Conservation (phyloP, 2,888 invertebrate genomes). For the Lordiphosa andalusiaca region DNA sequence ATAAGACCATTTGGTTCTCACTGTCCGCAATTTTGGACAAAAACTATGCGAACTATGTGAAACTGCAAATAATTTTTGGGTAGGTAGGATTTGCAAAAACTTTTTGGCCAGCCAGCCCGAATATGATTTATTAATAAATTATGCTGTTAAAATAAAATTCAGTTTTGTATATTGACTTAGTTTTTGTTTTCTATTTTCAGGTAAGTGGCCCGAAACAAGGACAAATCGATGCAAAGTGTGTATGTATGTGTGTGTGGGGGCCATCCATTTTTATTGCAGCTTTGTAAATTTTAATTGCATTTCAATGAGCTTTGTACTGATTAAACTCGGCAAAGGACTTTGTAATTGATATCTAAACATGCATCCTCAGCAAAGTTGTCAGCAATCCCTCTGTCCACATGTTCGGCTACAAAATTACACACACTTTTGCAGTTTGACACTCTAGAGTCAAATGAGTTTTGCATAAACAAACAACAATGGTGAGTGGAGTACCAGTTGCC, state of each 20-base stretch:
- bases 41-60: conserved; percentile 53
- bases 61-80: conserved; percentile 47
- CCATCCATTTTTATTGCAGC: conserved; percentile 4
- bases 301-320: conserved; percentile 7
- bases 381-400: no score
- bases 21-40: conserved; percentile 29
- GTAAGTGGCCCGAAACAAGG: conserved; percentile 12
- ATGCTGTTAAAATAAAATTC: conserved; percentile 25
- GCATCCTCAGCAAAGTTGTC: no score
- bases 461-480: conserved; percentile 58
- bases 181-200: conserved; percentile 23
- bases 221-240: neutral
- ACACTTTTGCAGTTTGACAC: conserved; percentile 25
- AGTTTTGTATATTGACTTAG: conserved; percentile 31
- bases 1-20: conserved; percentile 34
- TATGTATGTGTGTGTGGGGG: conserved; percentile 14
- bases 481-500: conserved; percentile 11
- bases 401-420: conserved; percentile 15
- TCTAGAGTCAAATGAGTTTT: conserved; percentile 57
- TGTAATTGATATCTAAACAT: neutral
- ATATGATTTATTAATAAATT: conserved; percentile 45
- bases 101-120: conserved; percentile 26
- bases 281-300: conserved; percentile 13
- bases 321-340: conserved; percentile 1
- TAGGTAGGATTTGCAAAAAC: conserved; percentile 21